Conservation (phyloP, 2,113 vertebrate species). For the Rafetus swinhoei region DNA sequence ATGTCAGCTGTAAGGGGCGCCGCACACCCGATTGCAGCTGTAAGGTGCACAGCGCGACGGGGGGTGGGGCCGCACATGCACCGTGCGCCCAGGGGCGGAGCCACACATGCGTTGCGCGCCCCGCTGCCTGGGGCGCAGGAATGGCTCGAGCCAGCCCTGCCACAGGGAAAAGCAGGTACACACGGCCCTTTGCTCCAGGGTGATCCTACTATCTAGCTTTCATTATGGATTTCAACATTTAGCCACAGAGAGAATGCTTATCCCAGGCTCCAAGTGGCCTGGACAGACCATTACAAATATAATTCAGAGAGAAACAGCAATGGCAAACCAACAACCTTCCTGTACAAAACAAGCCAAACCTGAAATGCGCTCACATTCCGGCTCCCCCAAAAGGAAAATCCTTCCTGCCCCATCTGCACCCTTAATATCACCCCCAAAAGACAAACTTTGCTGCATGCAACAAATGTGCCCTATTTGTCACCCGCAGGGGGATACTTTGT, state of each 20-base stretch:
- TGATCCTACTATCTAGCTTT: not conserved
- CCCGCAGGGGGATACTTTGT: fast-evolving
- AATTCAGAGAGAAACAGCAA: not conserved
- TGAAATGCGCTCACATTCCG: not conserved
- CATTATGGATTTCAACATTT: not conserved
- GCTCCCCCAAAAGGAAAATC: conserved; percentile 5
- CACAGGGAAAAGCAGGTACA: not conserved
- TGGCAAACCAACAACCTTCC: not conserved
- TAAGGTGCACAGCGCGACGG: no score
- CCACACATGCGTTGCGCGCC: no score
- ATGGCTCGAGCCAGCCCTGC: no score
- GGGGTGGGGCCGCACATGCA: no score
- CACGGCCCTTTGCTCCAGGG: not conserved
- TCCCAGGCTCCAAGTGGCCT: not conserved
- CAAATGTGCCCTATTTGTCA: not conserved
- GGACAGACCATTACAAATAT: not conserved
- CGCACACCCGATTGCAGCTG: no score
- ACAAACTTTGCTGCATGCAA: fast-evolving
- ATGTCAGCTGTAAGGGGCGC: no score
- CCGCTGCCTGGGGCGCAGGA: no score
- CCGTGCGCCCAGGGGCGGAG: no score
- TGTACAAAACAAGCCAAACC: not conserved
- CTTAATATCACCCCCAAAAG: not conserved
- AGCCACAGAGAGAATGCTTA: not conserved
- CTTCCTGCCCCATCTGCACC: not conserved